phyloP scores from a whole-genome alignment of 2,888 invertebrate species.

The Hirudinaria manillensis region DNA sequence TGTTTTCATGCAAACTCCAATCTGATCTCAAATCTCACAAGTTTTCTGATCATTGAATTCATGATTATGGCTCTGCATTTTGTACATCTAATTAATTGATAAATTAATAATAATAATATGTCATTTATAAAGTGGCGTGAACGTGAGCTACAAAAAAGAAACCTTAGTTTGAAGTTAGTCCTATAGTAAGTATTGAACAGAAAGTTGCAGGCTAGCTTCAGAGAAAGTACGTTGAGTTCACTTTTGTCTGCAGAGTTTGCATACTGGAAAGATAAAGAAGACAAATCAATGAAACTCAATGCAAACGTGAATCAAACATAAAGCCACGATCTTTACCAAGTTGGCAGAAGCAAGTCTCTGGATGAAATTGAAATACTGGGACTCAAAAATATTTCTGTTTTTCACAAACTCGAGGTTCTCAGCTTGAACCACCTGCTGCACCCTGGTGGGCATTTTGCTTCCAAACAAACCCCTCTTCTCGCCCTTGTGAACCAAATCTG shows the following conservation, averaged over 20 bases:
- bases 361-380: conserved; percentile 56
- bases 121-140: neutral
- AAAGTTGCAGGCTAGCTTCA: conserved; percentile 53
- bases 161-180: conserved; percentile 51
- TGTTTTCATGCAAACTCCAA: no score
- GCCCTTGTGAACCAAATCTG: conserved; percentile 56
- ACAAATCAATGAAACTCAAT: neutral
- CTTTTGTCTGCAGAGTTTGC: conserved; percentile 40
- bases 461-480: conserved; percentile 54
- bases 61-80: no score
- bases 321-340: neutral
- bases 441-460: conserved; percentile 53
- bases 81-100: no score
- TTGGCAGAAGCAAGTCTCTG: conserved; percentile 32
- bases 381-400: conserved; percentile 55
- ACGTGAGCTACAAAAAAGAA: conserved; percentile 23
- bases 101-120: no score
- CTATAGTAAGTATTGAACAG: conserved; percentile 56
- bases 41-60: no score
- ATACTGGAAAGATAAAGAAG: conserved; percentile 39
- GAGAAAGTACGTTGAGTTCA: conserved; percentile 46
- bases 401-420: conserved; percentile 57
- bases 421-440: conserved; percentile 53
- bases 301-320: neutral
- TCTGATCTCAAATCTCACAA: no score